phyloP scores from a whole-genome alignment of 1,140 invertebrate genomes.

The Neuroterus valhalla region DNA sequence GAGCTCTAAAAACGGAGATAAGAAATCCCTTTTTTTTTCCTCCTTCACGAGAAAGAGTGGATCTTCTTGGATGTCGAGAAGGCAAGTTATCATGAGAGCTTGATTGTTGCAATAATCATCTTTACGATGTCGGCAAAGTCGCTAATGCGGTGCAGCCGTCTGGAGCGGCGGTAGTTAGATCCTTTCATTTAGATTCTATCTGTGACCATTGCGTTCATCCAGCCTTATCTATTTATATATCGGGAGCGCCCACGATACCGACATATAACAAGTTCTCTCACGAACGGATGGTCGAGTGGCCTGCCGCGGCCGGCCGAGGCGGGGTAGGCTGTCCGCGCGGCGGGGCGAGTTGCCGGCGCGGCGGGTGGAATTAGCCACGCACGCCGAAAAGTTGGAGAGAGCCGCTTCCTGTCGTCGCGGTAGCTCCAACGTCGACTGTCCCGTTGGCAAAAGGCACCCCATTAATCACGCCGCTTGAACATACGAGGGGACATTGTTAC shows the following conservation, averaged over 20 bases:
- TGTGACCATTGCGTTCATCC: slow-evolving; percentile 51
- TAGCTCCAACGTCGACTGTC: slow-evolving; percentile 40
- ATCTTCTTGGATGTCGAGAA: background rate
- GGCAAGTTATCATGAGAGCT: slow-evolving; percentile 11
- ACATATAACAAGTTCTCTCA: background rate
- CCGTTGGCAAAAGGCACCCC: slow-evolving; percentile 46
- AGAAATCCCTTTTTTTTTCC: too few relatives aligned
- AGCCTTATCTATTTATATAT: slow-evolving; percentile 64
- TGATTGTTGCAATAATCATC: slow-evolving; percentile 26
- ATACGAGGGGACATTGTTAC: slow-evolving; percentile 39
- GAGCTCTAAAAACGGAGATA: too few relatives aligned
- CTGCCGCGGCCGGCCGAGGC: background rate
- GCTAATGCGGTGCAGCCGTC: slow-evolving; percentile 21
- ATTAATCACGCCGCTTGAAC: slow-evolving; percentile 55
- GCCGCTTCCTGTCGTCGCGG: slow-evolving; percentile 49
- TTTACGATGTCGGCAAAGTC: slow-evolving; percentile 13
- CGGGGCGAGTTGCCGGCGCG: too few relatives aligned
- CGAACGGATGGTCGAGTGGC: background rate
- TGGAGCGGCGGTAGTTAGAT: slow-evolving; percentile 33
- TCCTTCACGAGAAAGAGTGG: too few relatives aligned
- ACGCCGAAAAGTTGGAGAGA: slow-evolving; percentile 47
- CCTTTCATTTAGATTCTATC: slow-evolving; percentile 53
- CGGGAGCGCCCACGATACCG: slow-evolving; percentile 40
- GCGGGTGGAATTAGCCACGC: slow-evolving; percentile 29
- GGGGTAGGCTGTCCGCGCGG: too few relatives aligned